Evolutionary conservation across 2,797 vertebrate genomes (phyloP).

Genomic region (Eospalax fontanierii): DNA sequence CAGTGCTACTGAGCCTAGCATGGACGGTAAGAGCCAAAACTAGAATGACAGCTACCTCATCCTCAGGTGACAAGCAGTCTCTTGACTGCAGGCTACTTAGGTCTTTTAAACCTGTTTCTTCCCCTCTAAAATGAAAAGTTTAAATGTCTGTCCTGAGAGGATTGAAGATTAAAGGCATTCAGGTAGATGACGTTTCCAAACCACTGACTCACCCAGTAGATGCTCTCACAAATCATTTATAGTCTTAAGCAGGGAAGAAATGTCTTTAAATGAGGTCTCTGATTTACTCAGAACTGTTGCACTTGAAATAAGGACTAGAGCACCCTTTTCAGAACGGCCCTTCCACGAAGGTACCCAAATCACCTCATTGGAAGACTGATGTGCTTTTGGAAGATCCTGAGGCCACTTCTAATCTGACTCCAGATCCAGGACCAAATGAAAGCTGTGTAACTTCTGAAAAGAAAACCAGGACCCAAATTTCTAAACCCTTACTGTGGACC

Average conservation of each 20-base stretch:
- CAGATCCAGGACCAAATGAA: neutral
- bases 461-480: neutral
- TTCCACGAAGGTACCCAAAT: neutral
- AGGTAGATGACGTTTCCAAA: neutral
- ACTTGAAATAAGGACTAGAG: neutral
- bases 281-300: neutral
- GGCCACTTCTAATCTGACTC: neutral
- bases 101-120: neutral
- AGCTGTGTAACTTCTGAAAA: neutral
- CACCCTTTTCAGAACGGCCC: neutral
- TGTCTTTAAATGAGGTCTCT: slow-evolving; percentile 18
- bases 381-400: neutral
- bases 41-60: neutral
- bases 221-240: neutral
- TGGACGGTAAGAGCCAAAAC: neutral
- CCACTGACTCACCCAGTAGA: slow-evolving; percentile 1
- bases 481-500: neutral
- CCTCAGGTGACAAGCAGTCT: neutral
- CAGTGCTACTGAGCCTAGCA: neutral
- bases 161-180: neutral
- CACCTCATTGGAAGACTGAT: neutral
- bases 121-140: slow-evolving; percentile 8
- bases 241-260: neutral
- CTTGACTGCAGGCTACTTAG: neutral
- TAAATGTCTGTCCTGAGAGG: neutral